Base-by-base conservation (phyloP, 2,888 invertebrate genomes). In the Pogonocherus hispidulus region DNA sequence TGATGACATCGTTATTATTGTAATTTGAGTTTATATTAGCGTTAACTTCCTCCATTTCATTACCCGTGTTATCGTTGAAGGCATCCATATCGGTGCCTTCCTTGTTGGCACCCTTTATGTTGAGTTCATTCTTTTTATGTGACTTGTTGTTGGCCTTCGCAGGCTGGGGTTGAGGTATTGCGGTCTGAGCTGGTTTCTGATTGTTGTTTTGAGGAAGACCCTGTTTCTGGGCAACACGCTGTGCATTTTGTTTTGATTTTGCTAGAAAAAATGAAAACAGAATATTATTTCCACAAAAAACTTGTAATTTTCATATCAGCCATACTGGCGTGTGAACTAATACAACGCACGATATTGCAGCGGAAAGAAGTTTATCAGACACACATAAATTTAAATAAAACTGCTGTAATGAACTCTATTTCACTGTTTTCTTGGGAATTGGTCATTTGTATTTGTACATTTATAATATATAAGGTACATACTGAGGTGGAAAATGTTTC, bases 11-110 rank as follows among this genome's bases (percentile, higher is more conserved):
- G 16, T 41, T 41, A 41, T 41, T 41, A 5, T n/a, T 41, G 5
- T 41, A 41, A 14, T 41, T 41, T n/a, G 41, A 41, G 14, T 41
- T 41, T 1, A 63, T n/a, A 23, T 64, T 60, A 1, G 52, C 63
- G 23, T 66, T 69, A 3, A 65, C 66, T 14, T 69, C 59, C 44
- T 66, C 63, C 64, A 67, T 70, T 5, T 76, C 68, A 63, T 67
- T 57, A 84, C 57, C 69, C n/a, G 14, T 16, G 46, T 82, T 82
- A 67, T 83, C 84, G 70, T 86, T 87, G 78, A 89, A 88, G 51
- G 89, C 88, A 79, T 89, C 89, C 89, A 89, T 89, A 68, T 90
- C 90, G 22, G 89, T 88, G 71, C 89, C 89, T 78, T 89, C 89
- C 79, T 90, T 89, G 73, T 87, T 89, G 47, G 88, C 87, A 69